Evolutionary conservation across 2,888 invertebrate species (phyloP), one percentile per base, ranked within the genome.

Genomic region (Apotomis turbidana): DNA sequence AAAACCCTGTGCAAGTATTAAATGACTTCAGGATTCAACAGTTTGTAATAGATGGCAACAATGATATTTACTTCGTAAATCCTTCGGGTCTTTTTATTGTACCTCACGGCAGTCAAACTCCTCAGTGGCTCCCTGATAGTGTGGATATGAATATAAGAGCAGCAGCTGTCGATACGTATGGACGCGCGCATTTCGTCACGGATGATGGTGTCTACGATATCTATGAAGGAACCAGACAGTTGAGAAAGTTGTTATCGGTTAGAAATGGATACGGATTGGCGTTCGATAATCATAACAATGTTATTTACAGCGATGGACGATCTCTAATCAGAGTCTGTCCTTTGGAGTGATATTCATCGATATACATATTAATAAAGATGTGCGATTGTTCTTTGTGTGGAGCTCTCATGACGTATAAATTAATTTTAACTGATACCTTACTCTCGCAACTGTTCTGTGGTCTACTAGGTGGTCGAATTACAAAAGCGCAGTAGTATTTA

Each of bases 221-320:
- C 69, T 78, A 85, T 52, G 78, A 76, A 69, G 75, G 76, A 61
- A 83, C 75, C 52, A 83, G 81, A 69, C 79, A 78, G 49, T 70
- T 86, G 13, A 73, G 76, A 36, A 81, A 81, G 74, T 75, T 83
- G 68, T 74, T 86, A 27, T 38, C 79, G 0, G 63, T 89, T 10
- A 78, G 81, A 68, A 84, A 87, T 74, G 86, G 87, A 12, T 86
- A 83, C 63, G 88, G 85, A 69, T 74, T 89, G 76, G 87, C 89
- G n/a, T 66, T 66, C 55, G 66, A 66, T 12, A 57, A 55, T 55
- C 5, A 46, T 66, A 66, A 66, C 54, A 66, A 66, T 57, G 54
- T 66, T 12, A 66, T 66, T 66, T 66, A 66, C 36, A 66, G 66
- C 46, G 46, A 66, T 10, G 66, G 54, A 12, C 66, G 66, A 46